Base-by-base conservation (phyloP, 2,888 invertebrate species). In the Athetis lepigone region DNA sequence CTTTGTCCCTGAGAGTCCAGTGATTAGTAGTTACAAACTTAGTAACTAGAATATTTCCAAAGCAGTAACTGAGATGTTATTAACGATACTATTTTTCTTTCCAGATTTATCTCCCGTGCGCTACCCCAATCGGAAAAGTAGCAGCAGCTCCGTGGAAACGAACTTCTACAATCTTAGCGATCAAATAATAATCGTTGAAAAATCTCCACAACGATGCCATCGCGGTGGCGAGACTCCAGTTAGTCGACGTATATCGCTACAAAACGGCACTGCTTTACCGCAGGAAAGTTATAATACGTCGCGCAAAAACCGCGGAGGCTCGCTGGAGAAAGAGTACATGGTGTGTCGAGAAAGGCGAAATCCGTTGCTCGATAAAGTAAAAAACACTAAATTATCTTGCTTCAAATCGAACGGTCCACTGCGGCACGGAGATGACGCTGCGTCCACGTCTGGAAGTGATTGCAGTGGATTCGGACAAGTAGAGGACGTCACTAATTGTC, bases 341-440 rank as follows among this genome's bases (percentile, higher is more conserved):
- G 95, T 96, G 18, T 95, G 94, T 70, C 91, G 96, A 77, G 97
- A 97, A 89, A 97, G 96, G 85, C 95, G 96, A 61, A 97, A 97
- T 85, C 97, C 97, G 43, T 93, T 97, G 66, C 93, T 97, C 60
- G 97, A 97, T 83, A 96, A 96, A 85, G 97, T 97, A 5, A 97
- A 97, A 86, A 97, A 96, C 84, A 97, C 97, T 49, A 95, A 96
- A 84, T 87, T 97, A 62, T 97, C 96, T 27, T 97, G 97, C 85
- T 97, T 97, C 85, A 95, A 95, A 85, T 95, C 96, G 37, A 95
- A 94, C 80, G 95, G 95, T 43, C 95, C 95, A 59, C 86, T 95
- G 49, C 91, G 95, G 29, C 93, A 95, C 55, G 90, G 92, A 18
- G 95, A 95, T 72, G 94, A 95, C 68, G 92, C 94, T 37, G 91